Conservation (phyloP, 2,888 invertebrate genomes). For the Atrina japonica region DNA sequence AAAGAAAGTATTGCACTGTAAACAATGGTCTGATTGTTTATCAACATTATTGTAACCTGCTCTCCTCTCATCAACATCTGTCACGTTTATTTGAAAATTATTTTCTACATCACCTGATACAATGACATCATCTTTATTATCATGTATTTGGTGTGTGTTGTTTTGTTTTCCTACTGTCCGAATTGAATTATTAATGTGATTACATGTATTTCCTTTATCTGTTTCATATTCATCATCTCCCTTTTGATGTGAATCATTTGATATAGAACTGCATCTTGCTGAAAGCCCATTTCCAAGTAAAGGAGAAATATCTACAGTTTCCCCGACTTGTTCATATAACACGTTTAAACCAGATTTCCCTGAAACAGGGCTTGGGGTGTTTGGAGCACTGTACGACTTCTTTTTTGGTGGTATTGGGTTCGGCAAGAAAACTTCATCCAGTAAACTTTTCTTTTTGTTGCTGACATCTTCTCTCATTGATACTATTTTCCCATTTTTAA, state of each 20-base stretch:
- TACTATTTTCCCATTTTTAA: slow-evolving; percentile 74
- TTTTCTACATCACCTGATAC: too few species aligned
- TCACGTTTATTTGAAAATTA: too few species aligned
- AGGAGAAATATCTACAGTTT: slow-evolving; percentile 1
- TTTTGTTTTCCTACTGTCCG: too few species aligned
- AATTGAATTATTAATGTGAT: too few species aligned
- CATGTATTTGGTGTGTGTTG: too few species aligned
- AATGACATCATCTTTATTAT: too few species aligned
- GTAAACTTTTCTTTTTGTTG: slow-evolving; percentile 40
- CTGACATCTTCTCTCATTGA: slow-evolving; percentile 61
- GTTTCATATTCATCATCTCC: too few species aligned
- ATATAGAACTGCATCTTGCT: slow-evolving; percentile 7
- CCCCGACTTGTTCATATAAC: slow-evolving; percentile 8
- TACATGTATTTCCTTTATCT: too few species aligned
- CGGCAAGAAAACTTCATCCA: slow-evolving; percentile 45
- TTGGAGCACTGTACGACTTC: background rate
- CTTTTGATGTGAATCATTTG: background rate
- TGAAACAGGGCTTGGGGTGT: background rate
- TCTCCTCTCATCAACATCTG: too few species aligned
- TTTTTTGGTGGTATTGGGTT: slow-evolving; percentile 3
- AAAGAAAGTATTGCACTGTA: too few species aligned
- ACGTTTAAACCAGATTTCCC: slow-evolving; percentile 7
- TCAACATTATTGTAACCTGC: too few species aligned
- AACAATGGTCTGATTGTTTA: too few species aligned
- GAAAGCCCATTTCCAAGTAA: background rate